Evolutionary conservation across 1,140 invertebrate species (phyloP).

Genomic region (Drosophila santomea): DNA sequence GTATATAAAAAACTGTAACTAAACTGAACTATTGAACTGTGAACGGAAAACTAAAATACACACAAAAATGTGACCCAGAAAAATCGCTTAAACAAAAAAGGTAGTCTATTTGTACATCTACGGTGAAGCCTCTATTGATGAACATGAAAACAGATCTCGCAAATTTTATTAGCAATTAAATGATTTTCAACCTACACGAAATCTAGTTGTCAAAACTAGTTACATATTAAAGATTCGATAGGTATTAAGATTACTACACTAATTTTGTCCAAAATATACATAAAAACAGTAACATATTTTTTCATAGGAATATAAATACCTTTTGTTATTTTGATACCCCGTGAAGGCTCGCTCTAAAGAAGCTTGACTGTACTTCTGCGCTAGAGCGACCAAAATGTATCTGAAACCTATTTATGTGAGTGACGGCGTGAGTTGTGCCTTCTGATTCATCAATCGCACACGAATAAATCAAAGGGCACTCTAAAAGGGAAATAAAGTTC

Average conservation of each 20-base stretch:
- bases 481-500: constrained; percentile 27
- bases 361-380: constrained; percentile 16
- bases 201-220: not conserved
- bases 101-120: not conserved
- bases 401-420: constrained; percentile 20
- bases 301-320: no score
- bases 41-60: constrained; percentile 29
- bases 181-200: no score
- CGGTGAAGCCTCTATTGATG: not conserved
- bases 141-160: no score
- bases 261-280: not conserved
- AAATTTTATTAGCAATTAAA: no score
- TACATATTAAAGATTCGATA: no score
- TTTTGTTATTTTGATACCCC: not conserved
- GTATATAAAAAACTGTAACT: constrained; percentile 29
- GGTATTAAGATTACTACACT: no score
- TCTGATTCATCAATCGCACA: constrained; percentile 53
- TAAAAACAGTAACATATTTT: no score
- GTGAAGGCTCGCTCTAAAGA: not conserved
- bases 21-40: constrained; percentile 54
- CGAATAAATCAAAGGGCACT: constrained; percentile 59
- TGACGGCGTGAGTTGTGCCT: constrained; percentile 22
- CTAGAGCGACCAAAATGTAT: constrained; percentile 10
- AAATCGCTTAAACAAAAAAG: constrained; percentile 3
- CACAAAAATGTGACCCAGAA: constrained; percentile 5